phyloP scores from a whole-genome alignment of 2,888 invertebrate species.

The Tachystola acroxantha region DNA sequence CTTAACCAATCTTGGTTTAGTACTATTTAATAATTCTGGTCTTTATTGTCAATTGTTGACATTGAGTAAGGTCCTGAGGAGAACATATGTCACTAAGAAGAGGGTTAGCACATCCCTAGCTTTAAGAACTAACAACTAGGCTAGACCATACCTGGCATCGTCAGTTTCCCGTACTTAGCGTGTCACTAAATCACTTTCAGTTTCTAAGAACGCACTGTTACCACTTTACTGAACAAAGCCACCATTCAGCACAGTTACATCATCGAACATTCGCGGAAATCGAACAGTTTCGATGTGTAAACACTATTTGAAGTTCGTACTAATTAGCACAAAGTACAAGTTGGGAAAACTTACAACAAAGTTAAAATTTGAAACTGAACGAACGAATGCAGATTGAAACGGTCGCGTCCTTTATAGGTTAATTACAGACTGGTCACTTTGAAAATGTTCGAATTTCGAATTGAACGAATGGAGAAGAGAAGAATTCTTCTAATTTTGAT shows the following conservation, averaged over 20 bases:
- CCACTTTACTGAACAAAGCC: slow-evolving; percentile 47
- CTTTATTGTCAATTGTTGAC: too few species aligned
- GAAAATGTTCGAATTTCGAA: slow-evolving; percentile 1
- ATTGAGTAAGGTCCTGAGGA: too few species aligned
- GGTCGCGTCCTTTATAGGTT: too few species aligned
- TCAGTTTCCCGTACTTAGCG: slow-evolving; percentile 39
- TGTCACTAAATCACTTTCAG: slow-evolving; percentile 54
- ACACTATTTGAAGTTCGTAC: slow-evolving; percentile 25
- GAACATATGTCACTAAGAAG: too few species aligned
- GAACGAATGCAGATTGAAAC: too few species aligned
- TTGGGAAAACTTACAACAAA: too few species aligned
- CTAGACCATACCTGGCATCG: too few species aligned
- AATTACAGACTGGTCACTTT: slow-evolving; percentile 18
- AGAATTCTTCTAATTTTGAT: slow-evolving; percentile 20
- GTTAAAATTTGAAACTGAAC: too few species aligned
- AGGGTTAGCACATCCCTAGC: too few species aligned
- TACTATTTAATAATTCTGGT: too few species aligned
- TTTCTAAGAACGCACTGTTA: slow-evolving; percentile 49
- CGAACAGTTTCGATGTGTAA: slow-evolving; percentile 31
- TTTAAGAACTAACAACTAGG: too few species aligned
- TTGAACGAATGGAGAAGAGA: slow-evolving; percentile 2
- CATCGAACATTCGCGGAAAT: slow-evolving; percentile 56
- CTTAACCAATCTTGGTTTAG: too few species aligned
- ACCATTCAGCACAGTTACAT: slow-evolving; percentile 59
- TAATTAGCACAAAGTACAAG: slow-evolving; percentile 38